Evolutionary conservation across 2,113 vertebrate species (phyloP).

Genomic region (Poecile atricapillus): DNA sequence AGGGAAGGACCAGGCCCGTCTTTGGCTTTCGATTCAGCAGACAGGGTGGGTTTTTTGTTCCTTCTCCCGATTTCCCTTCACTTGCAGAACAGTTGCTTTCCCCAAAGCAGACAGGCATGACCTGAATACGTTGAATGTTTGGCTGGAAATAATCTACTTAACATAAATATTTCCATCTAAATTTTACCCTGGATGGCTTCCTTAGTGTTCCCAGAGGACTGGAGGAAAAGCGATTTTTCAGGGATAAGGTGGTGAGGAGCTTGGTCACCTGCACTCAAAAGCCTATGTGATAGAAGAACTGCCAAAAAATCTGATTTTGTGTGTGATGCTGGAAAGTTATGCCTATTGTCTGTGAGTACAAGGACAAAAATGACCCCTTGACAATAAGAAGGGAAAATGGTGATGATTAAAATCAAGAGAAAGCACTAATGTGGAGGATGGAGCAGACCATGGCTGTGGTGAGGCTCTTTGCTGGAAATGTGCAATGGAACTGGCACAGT

Average conservation of each 20-base stretch:
- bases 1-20: conserved; percentile 67
- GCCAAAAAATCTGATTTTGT: neutral
- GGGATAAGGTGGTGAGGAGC: neutral
- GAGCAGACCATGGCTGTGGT: neutral
- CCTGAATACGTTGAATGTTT: conserved; percentile 9
- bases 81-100: conserved; percentile 29
- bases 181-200: neutral
- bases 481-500: neutral
- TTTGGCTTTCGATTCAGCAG: conserved; percentile 57
- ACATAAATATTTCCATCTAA: neutral
- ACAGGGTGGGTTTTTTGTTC: neutral
- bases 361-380: neutral
- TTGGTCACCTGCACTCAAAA: neutral
- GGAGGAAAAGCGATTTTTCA: neutral
- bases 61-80: neutral
- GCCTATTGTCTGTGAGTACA: neutral
- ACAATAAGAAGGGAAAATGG: neutral
- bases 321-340: neutral
- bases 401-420: neutral
- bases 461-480: neutral
- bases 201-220: neutral
- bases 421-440: neutral
- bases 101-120: neutral
- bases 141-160: conserved; percentile 19
- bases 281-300: neutral